These are phyloP conservation scores for Pelosia muscerda DNA, from an alignment of 2,888 invertebrate species.

Conservation along the genomic window DNA sequence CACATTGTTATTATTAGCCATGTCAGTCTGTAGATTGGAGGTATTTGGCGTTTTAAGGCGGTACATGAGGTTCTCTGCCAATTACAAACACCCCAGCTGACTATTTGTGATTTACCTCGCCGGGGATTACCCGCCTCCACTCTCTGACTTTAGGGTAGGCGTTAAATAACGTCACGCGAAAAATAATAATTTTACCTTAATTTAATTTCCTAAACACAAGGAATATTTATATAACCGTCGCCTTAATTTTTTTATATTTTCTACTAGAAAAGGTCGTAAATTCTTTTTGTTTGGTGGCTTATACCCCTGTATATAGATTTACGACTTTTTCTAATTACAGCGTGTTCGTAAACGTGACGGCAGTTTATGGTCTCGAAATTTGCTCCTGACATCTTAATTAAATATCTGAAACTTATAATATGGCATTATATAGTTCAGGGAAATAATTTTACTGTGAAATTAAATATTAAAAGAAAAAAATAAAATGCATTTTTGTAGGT, in stretches of 20 bases:
- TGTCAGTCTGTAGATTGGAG: no score
- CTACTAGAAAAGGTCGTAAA: slow-evolving; percentile 38
- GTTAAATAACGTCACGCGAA: background rate
- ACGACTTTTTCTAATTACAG: slow-evolving; percentile 49
- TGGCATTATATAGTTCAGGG: background rate
- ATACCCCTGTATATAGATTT: slow-evolving; percentile 45
- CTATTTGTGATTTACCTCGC: no score
- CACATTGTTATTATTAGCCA: no score
- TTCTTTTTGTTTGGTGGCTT: slow-evolving; percentile 33
- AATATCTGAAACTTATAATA: slow-evolving; percentile 38
- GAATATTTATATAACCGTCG: slow-evolving; percentile 15
- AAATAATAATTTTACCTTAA: background rate
- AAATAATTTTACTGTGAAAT: background rate
- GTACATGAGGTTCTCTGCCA: no score
- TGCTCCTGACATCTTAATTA: slow-evolving; percentile 50
- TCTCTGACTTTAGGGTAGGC: background rate
- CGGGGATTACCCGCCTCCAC: background rate
- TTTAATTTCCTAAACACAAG: slow-evolving; percentile 19
- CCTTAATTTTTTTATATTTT: slow-evolving; percentile 32
- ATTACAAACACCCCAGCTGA: no score
- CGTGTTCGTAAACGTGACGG: slow-evolving; percentile 25
- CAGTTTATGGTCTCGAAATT: slow-evolving; percentile 39
- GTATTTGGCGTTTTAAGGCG: no score
- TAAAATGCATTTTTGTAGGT: no score
- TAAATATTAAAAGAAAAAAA: background rate